Evolutionary conservation across 2,888 invertebrate species (phyloP), one percentile per base, ranked within the genome.

Genomic region (Troides aeacus): DNA sequence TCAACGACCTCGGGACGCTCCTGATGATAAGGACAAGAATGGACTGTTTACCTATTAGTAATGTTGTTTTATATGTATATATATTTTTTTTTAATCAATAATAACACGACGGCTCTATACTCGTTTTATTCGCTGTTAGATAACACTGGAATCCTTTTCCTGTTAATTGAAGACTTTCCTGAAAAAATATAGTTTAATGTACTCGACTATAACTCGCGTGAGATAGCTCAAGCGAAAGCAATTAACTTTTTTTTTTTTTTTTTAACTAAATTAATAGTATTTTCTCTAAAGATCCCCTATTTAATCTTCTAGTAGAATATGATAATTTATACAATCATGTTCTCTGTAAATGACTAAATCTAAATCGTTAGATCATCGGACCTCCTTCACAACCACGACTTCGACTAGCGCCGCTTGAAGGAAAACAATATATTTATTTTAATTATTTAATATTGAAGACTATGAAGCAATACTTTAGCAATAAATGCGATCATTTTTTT

Each of bases 11-110:
- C n/a, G 10, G 24, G 21, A 3, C 66, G 53, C 60, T 66, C 15
- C 42, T 50, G 4, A 24, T 18, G 67, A 67, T 67, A 67, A 67
- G 62, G 62, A 46, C 30, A 67, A 42, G 56, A 58, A 57, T 39
- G 57, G 12, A 24, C 53, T 53, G 36, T 15, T 36, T 61, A 62
- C 57, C 46, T 62, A 65, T 57, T 46, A 65, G 61, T 56, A 15
- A 36, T 36, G 23, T 7, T 60, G 30, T 56, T 56, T 53, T 4
- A 53, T 36, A 21, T 53, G 21, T 15, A 30, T 50, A 21, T 56
- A n/a, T 18, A 36, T 60, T 60, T 60, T 60, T 60, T 60, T 60
- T 60, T 60, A 60, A 18, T 18, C n/a, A 36, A 57, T 6, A 36
- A 64, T 64, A 39, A 60, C 1, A 4, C 57, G 57, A 8, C 2